Evolutionary conservation across 2,113 vertebrate genomes (phyloP).

Genomic region (Pheucticus melanocephalus): DNA sequence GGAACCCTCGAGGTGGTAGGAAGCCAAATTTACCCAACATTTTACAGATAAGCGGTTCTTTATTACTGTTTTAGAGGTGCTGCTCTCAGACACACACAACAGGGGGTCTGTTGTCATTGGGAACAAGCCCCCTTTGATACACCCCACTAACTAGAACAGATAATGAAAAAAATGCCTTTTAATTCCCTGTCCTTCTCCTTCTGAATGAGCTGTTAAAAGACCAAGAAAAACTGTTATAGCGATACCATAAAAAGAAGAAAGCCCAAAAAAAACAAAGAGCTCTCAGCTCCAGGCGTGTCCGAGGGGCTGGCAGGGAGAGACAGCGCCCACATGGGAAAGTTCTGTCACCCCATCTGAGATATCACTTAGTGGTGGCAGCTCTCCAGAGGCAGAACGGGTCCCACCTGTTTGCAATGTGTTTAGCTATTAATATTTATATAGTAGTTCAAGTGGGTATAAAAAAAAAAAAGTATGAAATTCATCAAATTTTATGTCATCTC

Average conservation of each 20-base stretch:
- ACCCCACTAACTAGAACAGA: not conserved
- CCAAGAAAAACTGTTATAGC: conserved; percentile 78
- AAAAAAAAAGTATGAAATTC: conserved; percentile 78
- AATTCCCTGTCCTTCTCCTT: conserved; percentile 68
- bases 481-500: conserved; percentile 76
- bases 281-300: conserved; percentile 79
- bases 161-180: not conserved
- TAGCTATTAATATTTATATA: conserved; percentile 86
- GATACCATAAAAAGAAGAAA: conserved; percentile 73
- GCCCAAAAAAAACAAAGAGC: conserved; percentile 72
- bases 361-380: conserved; percentile 79
- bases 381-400: conserved; percentile 83
- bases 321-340: conserved; percentile 81
- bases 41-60: not conserved
- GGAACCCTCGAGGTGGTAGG: not conserved
- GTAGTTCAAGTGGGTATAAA: conserved; percentile 78
- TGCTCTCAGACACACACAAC: not conserved
- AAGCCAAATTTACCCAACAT: not conserved
- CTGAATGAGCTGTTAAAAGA: conserved; percentile 84
- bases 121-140: not conserved
- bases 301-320: conserved; percentile 78
- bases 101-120: fast-evolving
- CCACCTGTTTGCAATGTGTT: conserved; percentile 85
- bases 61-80: not conserved
- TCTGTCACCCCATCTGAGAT: conserved; percentile 82